phyloP scores from a whole-genome alignment of 23 tunicate species.

The Oikopleura dioica region DNA sequence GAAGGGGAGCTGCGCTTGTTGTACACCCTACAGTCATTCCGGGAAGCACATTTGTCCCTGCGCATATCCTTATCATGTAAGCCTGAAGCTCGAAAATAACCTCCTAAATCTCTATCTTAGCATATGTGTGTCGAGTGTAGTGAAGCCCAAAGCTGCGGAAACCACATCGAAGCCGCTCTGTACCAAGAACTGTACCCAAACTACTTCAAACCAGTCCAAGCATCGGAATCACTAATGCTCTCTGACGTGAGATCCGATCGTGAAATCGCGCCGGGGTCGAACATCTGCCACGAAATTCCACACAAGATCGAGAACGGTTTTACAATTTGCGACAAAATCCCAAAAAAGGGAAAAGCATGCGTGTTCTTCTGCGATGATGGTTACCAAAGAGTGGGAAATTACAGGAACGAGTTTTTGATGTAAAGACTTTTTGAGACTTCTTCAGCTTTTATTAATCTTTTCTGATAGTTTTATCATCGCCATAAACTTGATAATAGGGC shows the following conservation, averaged over 20 bases:
- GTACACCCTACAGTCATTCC: neutral
- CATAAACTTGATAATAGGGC: neutral
- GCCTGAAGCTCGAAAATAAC: too few species aligned
- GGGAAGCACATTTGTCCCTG: neutral
- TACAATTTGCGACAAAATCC: neutral
- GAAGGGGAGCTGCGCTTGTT: neutral
- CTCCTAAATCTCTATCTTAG: too few species aligned
- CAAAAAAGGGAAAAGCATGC: neutral
- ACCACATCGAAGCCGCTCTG: neutral
- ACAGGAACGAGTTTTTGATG: too few species aligned
- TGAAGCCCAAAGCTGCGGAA: neutral
- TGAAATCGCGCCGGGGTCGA: neutral
- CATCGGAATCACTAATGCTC: too few species aligned
- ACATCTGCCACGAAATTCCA: neutral
- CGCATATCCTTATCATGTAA: conserved; percentile 3
- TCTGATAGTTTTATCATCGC: too few species aligned
- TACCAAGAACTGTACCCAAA: neutral
- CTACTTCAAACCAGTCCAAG: neutral
- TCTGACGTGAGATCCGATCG: too few species aligned
- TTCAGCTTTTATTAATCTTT: too few species aligned
- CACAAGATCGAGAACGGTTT: neutral
- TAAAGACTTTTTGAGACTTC: too few species aligned
- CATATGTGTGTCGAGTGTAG: conserved; percentile 9
- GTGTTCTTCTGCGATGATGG: neutral
- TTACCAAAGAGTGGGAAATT: neutral